A percentile compares a stretch with the other conserved stretches of the same genome.
These are phyloP conservation scores for Catharus minimus DNA, from an alignment of 2,113 vertebrate species.

Conservation along the genomic window DNA sequence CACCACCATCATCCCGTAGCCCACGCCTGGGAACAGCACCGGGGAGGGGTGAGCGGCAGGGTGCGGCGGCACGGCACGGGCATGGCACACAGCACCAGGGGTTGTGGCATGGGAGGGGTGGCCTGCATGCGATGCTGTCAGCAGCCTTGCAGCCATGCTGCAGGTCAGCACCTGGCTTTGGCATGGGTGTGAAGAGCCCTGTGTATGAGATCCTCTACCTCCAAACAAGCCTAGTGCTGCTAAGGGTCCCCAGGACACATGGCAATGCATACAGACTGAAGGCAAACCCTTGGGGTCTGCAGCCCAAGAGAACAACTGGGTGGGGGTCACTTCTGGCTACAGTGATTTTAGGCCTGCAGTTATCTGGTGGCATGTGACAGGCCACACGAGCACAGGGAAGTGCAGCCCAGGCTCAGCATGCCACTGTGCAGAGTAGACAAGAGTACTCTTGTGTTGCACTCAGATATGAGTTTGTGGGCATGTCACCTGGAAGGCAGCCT, in stretches of 20 bases:
- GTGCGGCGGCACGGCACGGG: neutral
- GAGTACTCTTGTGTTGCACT: accelerated
- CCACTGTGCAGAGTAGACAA: accelerated
- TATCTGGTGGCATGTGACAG: neutral
- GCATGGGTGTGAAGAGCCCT: neutral
- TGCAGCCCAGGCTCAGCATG: neutral
- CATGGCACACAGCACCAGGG: neutral
- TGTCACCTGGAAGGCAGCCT: neutral
- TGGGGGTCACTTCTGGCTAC: neutral
- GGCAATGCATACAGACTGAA: neutral
- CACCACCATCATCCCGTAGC: slow-evolving; percentile 99
- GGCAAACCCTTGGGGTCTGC: neutral
- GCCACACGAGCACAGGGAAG: neutral
- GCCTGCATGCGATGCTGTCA: accelerated
- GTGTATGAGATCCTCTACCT: neutral
- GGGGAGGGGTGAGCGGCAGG: slow-evolving; percentile 23
- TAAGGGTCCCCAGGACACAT: neutral
- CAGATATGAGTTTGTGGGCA: accelerated
- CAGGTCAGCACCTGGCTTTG: accelerated
- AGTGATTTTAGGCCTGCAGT: neutral
- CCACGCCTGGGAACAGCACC: slow-evolving; percentile 84
- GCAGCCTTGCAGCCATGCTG: neutral
- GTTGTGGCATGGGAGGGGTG: neutral
- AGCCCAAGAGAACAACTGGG: neutral
- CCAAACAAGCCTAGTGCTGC: neutral